Evolutionary conservation across 2,113 vertebrate species (phyloP).

Genomic region (Saimiri boliviensis): DNA sequence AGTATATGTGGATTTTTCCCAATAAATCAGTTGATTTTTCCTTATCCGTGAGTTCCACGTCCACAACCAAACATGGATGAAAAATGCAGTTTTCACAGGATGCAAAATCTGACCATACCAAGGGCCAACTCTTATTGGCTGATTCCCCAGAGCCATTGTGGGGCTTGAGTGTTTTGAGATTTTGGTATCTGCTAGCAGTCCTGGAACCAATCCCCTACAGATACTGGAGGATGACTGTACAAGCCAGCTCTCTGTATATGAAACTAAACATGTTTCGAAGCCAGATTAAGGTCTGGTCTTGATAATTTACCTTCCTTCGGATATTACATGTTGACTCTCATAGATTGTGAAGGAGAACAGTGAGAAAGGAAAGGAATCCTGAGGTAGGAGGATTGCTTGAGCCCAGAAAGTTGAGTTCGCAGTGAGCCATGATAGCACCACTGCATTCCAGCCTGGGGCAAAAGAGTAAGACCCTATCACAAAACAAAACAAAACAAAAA

Average conservation of each 20-base stretch:
- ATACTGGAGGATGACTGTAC: rapidly evolving
- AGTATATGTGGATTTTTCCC: not conserved
- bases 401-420: too few species aligned
- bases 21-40: not conserved
- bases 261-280: not conserved
- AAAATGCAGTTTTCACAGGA: not conserved
- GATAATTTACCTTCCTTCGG: not conserved
- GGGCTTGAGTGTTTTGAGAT: not conserved
- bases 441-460: too few species aligned
- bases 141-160: not conserved
- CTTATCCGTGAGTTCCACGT: too few species aligned
- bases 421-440: too few species aligned
- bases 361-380: not conserved
- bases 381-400: too few species aligned
- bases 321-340: not conserved
- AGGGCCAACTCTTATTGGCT: not conserved
- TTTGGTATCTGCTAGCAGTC: not conserved
- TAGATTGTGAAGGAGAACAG: not conserved
- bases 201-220: not conserved
- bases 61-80: not conserved
- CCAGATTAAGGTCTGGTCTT: not conserved
- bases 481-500: too few species aligned
- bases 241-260: not conserved
- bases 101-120: not conserved
- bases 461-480: too few species aligned